Conservation (phyloP, 2,797 vertebrate genomes). For the Pangasius mekongensis region DNA sequence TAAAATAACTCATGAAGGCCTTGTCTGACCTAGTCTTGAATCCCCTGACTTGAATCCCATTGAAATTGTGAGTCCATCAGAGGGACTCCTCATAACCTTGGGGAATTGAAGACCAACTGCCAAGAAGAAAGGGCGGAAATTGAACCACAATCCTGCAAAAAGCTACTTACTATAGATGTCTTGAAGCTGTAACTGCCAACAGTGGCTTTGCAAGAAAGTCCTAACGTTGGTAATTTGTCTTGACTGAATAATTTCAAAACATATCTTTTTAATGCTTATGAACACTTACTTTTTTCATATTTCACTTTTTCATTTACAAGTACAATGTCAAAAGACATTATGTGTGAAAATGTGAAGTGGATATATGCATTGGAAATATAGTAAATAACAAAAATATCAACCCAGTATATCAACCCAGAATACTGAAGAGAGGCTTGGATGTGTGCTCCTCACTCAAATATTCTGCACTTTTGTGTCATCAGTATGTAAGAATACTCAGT, state of each 20-base stretch:
- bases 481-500: background rate
- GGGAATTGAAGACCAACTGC: background rate
- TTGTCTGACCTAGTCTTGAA: slow-evolving; percentile 1
- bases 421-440: background rate
- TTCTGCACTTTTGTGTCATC: background rate
- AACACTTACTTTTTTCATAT: background rate
- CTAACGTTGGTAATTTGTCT: background rate
- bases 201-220: background rate
- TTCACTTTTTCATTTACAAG: background rate
- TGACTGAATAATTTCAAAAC: background rate
- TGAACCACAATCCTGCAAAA: background rate
- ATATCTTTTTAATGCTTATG: background rate
- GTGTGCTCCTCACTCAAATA: background rate
- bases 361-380: background rate
- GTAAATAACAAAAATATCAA: background rate
- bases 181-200: background rate
- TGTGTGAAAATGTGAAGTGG: background rate
- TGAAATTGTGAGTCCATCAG: background rate
- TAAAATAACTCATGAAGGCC: background rate
- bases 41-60: background rate
- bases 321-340: background rate
- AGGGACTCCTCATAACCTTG: background rate
- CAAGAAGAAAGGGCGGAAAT: background rate
- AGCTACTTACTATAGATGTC: background rate
- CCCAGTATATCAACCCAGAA: background rate